phyloP scores from a whole-genome alignment of 2,113 vertebrate genomes.

The Erinaceus europaeus region DNA sequence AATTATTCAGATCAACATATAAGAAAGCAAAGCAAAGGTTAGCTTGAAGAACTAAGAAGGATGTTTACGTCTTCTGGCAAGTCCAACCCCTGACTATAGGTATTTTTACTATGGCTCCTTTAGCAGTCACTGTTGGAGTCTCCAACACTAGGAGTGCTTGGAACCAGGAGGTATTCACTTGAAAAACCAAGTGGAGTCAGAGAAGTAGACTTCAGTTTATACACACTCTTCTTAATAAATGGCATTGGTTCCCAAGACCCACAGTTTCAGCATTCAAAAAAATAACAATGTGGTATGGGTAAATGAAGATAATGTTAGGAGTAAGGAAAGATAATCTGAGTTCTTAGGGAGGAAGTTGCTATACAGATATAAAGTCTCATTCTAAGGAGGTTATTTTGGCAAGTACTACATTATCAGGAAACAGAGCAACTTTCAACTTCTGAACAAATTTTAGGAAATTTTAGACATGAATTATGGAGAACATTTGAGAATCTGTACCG shows the following conservation, averaged over 20 bases:
- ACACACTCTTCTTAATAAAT: neutral
- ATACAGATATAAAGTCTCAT: neutral
- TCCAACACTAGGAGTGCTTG: neutral
- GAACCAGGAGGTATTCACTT: neutral
- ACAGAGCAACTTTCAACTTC: neutral
- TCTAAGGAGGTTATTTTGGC: neutral
- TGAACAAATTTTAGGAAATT: neutral
- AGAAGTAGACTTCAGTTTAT: neutral
- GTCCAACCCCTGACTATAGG: too few relatives aligned
- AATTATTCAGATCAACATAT: neutral
- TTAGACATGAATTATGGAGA: constrained; percentile 24
- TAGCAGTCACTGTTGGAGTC: neutral
- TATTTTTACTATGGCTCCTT: neutral
- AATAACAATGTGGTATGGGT: neutral
- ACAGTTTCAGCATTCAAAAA: neutral
- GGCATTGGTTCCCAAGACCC: neutral
- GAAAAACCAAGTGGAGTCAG: neutral
- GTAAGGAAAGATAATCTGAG: neutral
- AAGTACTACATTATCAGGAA: neutral
- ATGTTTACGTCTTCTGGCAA: neutral
- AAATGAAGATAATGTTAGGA: too few relatives aligned
- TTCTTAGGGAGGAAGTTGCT: neutral
- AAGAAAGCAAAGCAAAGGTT: neutral
- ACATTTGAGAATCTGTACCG: neutral
- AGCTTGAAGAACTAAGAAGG: neutral